Percentiles rank a stretch among this genome's conserved stretches.
Evolutionary conservation across 1,140 invertebrate genomes (phyloP).

Genomic region (Lanistes nyassanus): DNA sequence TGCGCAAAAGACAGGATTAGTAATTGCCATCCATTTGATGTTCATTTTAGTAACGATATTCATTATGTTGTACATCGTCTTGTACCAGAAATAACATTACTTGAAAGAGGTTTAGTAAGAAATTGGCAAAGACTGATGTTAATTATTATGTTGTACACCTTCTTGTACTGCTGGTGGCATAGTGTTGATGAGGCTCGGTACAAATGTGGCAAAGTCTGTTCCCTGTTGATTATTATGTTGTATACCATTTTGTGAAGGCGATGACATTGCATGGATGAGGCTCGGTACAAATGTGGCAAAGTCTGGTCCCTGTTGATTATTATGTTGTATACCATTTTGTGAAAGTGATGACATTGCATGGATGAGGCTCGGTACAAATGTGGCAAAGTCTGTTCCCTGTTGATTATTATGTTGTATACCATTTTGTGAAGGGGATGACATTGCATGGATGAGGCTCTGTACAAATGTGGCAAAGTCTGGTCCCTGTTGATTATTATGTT

Average conservation of each 20-base stretch:
- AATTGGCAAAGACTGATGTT: slow-evolving; percentile 72
- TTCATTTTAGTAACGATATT: too few relatives aligned
- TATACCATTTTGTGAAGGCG: slow-evolving; percentile 43
- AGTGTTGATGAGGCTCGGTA: slow-evolving; percentile 90
- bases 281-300: slow-evolving; percentile 81
- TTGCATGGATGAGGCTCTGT: slow-evolving; percentile 90
- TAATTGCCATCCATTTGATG: too few relatives aligned
- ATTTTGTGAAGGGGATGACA: slow-evolving; percentile 65
- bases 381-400: too few relatives aligned
- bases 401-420: too few relatives aligned
- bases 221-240: too few relatives aligned
- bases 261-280: slow-evolving; percentile 81
- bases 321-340: not conserved
- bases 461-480: slow-evolving; percentile 72
- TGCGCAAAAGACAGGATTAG: too few relatives aligned
- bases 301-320: too few relatives aligned
- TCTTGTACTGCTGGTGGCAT: slow-evolving; percentile 67
- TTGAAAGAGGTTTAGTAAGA: slow-evolving; percentile 91
- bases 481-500: not conserved
- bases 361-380: slow-evolving; percentile 94
- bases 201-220: slow-evolving; percentile 72
- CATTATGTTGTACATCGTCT: not conserved
- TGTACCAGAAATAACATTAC: slow-evolving; percentile 69
- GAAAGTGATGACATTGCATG: slow-evolving; percentile 70
- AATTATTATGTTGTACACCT: not conserved